Percentiles rank a stretch among this genome's conserved stretches.
phyloP scores from a whole-genome alignment of 37 sponge, comb jelly and placozoan species.

The Axinella damicornis region DNA sequence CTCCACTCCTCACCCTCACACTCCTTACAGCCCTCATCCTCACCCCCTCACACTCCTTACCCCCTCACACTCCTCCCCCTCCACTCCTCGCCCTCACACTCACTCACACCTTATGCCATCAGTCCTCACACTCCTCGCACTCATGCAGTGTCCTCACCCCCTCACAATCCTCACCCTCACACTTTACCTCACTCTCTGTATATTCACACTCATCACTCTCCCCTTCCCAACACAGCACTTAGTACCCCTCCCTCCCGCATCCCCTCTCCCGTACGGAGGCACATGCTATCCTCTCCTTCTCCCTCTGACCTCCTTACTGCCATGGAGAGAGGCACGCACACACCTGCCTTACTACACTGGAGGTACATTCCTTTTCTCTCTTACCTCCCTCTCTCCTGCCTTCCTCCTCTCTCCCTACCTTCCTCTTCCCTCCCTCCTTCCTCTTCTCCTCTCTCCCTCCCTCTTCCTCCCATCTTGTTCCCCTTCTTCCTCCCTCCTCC shows the following conservation, averaged over 20 bases:
- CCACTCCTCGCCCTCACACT: too few species aligned
- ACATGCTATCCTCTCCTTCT: constrained; percentile 3
- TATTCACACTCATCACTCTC: background rate
- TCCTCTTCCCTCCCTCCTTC: background rate
- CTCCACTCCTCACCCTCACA: too few species aligned
- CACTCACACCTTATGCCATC: too few species aligned
- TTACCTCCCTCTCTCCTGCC: background rate
- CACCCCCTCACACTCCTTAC: too few species aligned
- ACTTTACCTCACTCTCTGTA: background rate
- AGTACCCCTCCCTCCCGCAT: constrained; percentile 28
- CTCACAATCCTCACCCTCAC: background rate
- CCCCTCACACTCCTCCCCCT: too few species aligned
- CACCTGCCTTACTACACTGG: too few species aligned
- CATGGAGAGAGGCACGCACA: background rate
- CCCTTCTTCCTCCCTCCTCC: too few species aligned
- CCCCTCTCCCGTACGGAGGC: constrained; percentile 25
- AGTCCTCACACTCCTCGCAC: too few species aligned
- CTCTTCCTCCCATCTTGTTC: too few species aligned
- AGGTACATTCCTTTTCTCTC: background rate
- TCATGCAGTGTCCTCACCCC: too few species aligned
- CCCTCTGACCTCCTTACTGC: background rate
- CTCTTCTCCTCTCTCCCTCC: too few species aligned
- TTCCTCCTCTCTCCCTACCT: constrained; percentile 1
- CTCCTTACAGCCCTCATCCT: too few species aligned
- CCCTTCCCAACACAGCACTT: background rate